Evolutionary conservation across 2,888 invertebrate species (phyloP).

Genomic region (Andrena flavipes): DNA sequence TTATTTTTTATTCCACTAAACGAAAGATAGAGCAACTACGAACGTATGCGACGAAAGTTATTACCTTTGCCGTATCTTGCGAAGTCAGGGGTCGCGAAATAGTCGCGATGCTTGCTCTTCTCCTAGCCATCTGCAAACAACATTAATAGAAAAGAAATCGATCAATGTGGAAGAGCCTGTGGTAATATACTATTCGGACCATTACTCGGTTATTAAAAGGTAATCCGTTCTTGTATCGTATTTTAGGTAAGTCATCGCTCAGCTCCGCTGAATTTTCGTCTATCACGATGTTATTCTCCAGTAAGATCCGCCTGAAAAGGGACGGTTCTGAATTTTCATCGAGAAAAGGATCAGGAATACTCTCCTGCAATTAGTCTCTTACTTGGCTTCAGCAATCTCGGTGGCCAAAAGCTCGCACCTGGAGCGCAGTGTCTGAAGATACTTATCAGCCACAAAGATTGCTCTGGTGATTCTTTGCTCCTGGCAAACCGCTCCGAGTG

Average conservation of each 20-base stretch:
- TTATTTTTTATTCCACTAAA: background rate
- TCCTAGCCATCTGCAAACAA: constrained; percentile 83
- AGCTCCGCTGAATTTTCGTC: constrained; percentile 80
- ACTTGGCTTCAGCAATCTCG: constrained; percentile 82
- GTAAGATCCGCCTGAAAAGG: constrained; percentile 78
- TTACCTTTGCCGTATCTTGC: constrained; percentile 81
- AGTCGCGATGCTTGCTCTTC: constrained; percentile 87
- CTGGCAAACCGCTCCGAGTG: constrained; percentile 82
- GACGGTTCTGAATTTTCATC: constrained; percentile 4
- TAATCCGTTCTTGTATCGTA: constrained; percentile 79
- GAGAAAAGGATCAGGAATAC: too few relatives aligned
- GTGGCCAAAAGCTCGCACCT: constrained; percentile 79
- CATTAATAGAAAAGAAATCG: constrained; percentile 13
- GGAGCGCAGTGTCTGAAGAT: constrained; percentile 77
- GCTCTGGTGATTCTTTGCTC: constrained; percentile 80
- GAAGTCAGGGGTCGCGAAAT: constrained; percentile 84
- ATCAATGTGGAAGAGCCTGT: background rate
- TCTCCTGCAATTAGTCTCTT: constrained; percentile 55
- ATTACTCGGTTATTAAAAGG: constrained; percentile 82
- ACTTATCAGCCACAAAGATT: constrained; percentile 79
- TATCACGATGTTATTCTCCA: constrained; percentile 81
- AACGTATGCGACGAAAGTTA: constrained; percentile 12
- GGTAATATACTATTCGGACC: constrained; percentile 65
- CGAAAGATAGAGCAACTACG: background rate
- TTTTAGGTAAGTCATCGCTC: constrained; percentile 79